A percentile compares a stretch with the other conserved stretches of the same genome.
These are phyloP conservation scores for Urophycis tenuis DNA, from an alignment of 2,797 vertebrate genomes.

Conservation along the genomic window DNA sequence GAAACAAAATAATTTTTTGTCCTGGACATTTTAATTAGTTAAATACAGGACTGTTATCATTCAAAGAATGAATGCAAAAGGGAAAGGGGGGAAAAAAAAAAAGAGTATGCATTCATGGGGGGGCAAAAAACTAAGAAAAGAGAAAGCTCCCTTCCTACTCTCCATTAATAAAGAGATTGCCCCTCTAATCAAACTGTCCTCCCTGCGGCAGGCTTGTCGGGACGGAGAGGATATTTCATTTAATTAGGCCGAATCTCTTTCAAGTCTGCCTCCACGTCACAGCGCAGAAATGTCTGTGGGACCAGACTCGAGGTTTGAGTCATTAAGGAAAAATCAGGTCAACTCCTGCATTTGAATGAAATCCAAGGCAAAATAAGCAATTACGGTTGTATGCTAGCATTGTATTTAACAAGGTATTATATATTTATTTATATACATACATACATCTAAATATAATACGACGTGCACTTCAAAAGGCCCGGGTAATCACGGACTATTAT, in stretches of 20 bases:
- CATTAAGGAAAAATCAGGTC: conserved; percentile 68
- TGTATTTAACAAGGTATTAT: conserved; percentile 55
- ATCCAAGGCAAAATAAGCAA: conserved; percentile 51
- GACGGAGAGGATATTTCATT: conserved; percentile 55
- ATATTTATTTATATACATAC: conserved; percentile 8
- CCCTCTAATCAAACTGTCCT: conserved; percentile 54
- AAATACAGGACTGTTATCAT: not conserved
- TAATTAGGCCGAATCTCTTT: conserved; percentile 69
- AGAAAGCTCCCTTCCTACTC: conserved; percentile 24
- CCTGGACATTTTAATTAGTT: not conserved
- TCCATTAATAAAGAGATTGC: conserved; percentile 55
- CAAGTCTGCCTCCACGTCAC: conserved; percentile 50
- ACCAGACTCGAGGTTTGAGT: conserved; percentile 57
- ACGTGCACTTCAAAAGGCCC: not conserved
- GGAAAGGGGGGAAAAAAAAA: not conserved
- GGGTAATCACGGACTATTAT: not conserved
- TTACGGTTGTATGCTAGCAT: conserved; percentile 42
- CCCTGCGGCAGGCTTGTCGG: conserved; percentile 41
- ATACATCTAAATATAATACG: not conserved
- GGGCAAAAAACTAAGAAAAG: conserved; percentile 18
- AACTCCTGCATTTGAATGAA: conserved; percentile 49
- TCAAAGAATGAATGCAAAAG: not conserved
- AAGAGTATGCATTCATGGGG: conserved; percentile 4
- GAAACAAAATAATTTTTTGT: not conserved
- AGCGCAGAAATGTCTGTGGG: conserved; percentile 49